Evolutionary conservation across 92 coral and sea anemone species (phyloP), one percentile per base, ranked within the genome.

Genomic region (Porites cylindrica): DNA sequence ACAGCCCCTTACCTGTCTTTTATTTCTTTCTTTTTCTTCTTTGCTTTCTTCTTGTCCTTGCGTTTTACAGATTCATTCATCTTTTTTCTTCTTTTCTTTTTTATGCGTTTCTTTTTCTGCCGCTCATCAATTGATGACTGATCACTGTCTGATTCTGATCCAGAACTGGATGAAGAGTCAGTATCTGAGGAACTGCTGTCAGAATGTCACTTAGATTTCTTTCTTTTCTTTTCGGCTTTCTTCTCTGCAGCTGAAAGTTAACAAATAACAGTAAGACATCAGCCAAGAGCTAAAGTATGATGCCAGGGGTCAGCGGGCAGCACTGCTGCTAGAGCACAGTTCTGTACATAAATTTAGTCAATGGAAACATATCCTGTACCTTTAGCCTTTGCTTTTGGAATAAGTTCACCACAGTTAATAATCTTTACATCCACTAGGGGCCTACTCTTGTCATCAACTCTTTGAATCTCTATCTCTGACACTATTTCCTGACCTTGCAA

Each of bases 341-440:
- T 0, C 47, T 38, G 47, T 38, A 38, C 47, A 38, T 38, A 38
- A 38, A 38, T 38, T 38, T 38, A 38, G 47, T 38, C 7, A 4
- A 4, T 38, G 47, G 47, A 38, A 38, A 38, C 47, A 38, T 38
- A 38, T 61, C 17, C 6, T 26, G 11, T 66, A 90, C 91, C 96
- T 83, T 85, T 93, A 56, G 94, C 96, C 80, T 91, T 92, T 53
- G 94, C 87, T 88, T 96, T 96, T 8, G 98, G 99, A 69, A 96
- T 92, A 20, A 96, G 93, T 88, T 96, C 99, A 7, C 99, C 99
- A 83, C 99, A 96, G 88, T 96, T 96, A 24, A 87, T 90, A 20
- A 96, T 81, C 71, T 80, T 90, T 6, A 96, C 94, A 64, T 96
- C 95, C 64, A 88, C 92, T 12, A 82, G 71, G 38, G 99, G 99